A percentile compares a stretch with the other conserved stretches of the same genome.
Conservation (phyloP, 2,888 invertebrate species). For the Nephrotoma flavescens region DNA sequence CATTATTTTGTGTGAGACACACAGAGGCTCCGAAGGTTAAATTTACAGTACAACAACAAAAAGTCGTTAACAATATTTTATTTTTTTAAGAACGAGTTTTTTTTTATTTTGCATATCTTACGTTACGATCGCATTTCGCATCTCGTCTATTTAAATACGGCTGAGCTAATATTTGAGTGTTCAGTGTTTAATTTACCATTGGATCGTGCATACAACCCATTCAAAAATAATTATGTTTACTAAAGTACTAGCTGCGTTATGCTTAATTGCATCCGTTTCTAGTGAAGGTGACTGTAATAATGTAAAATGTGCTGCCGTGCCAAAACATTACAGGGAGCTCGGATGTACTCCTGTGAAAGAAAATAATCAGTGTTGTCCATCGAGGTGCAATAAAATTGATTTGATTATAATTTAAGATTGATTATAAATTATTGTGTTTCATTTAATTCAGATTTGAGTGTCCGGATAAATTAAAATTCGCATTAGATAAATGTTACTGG, state of each 20-base stretch:
- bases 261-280: background rate
- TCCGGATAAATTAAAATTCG: background rate
- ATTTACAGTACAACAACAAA: too few species aligned
- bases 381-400: background rate
- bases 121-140: background rate
- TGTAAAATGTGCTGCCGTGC: background rate
- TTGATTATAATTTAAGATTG: background rate
- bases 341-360: conserved; percentile 11
- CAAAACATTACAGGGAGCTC: conserved; percentile 12
- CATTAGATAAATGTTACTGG: background rate
- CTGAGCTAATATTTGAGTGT: background rate
- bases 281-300: background rate
- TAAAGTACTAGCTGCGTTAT: background rate
- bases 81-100: too few species aligned
- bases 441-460: background rate
- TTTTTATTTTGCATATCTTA: background rate
- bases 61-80: too few species aligned
- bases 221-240: background rate
- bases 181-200: background rate
- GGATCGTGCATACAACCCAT: background rate
- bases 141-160: background rate
- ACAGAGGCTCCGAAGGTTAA: background rate
- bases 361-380: conserved; percentile 9
- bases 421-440: background rate
- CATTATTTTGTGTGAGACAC: background rate